Base-by-base conservation (phyloP, 2,888 invertebrate species). In the Griposia aprilina region DNA sequence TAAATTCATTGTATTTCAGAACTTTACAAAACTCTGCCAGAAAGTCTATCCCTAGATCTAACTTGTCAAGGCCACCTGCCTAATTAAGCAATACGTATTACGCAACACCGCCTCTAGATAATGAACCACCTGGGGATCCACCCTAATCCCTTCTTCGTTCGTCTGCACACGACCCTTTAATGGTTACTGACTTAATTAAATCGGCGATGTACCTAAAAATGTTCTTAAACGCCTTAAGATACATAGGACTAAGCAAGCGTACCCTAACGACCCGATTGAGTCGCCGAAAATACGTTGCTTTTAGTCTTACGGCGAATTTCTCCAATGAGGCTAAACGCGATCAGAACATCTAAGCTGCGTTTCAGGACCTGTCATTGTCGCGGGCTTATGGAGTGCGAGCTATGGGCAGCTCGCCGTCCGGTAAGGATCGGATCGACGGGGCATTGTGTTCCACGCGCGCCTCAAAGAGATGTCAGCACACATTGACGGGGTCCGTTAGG, bases 101-200 rank as follows among this genome's bases (percentile, higher is more conserved):
- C 26, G 30, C 4, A 11, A 59, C 50, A n/a, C 13, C 26, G 17
- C 48, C 26, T 45, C 4, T n/a, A 45, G 52, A 52, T 77, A 79
- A 60, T 60, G 59, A 30, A 69, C 17, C 52, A 77, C 69, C 59
- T 79, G 41, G 23, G 68, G 52, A 52, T 50, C 2, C 30, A n/a
- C 52, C 20, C 5, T 8, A 79, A 77, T 69, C 30, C 30, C 20
- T 30, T n/a, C 41, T 41, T 23, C 17, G 50, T 59, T 30, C 59
- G 11, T 52, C 59, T n/a, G 2, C 41, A 30, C n/a, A 69, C n/a
- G 30, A 23, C 60, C 59, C 30, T 26, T 23, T 30, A 67, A 52
- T 36, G 30, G 17, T 30, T 60, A 45, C 41, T 30, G 30, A 60
- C 41, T 30, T 77, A 30, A 36, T 63, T 48, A 55, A 77, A 63